Base-by-base conservation (phyloP, 1,140 invertebrate genomes). In the Drosophila micromelanica region DNA sequence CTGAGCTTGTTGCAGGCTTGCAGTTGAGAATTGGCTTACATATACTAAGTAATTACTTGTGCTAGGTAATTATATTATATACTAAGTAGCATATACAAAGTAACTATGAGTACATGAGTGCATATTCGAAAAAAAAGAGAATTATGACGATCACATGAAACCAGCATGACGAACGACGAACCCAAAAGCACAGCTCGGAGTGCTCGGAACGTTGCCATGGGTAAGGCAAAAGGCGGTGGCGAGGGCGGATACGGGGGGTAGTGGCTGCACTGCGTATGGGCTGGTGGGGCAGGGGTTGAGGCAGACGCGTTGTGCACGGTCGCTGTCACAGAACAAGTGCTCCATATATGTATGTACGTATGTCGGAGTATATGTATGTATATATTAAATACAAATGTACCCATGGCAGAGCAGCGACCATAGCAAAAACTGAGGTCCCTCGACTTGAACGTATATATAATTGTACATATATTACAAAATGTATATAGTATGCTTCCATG, bases 131-230 rank as follows among this genome's bases (percentile, higher is more conserved):
- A 49, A 52, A 17, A 27, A 51, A 55, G n/a, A 73, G 46, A 65
- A 89, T 61, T 79, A 74, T 84, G 64, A 72, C 60, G 62, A 86
- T 87, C 68, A 69, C 70, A 85, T 72, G 80, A 89, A 89, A 77
- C 84, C 80, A 80, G 84, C 84, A 89, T 89, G 85, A 89, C 84
- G 84, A 89, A 69, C 80, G 80, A 75, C 84, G 85, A 89, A 90
- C 85, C 45, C 80, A 69, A 84, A 79, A 73, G 63, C 79, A 78
- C 46, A 84, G 77, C 80, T 57, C 55, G 30, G 30, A 20, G 11
- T 13, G 15, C 17, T 30, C 11, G 13, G 11, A 54, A 13, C 37
- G n/a, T 15, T 49, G 37, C 3, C 9, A 6, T 40, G 63, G 17
- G 6, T 15, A 35, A 17, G 32, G 64, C 52, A 5, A 46, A 17